Conservation (phyloP, 2,888 invertebrate genomes). For the Ochropacha duplaris region DNA sequence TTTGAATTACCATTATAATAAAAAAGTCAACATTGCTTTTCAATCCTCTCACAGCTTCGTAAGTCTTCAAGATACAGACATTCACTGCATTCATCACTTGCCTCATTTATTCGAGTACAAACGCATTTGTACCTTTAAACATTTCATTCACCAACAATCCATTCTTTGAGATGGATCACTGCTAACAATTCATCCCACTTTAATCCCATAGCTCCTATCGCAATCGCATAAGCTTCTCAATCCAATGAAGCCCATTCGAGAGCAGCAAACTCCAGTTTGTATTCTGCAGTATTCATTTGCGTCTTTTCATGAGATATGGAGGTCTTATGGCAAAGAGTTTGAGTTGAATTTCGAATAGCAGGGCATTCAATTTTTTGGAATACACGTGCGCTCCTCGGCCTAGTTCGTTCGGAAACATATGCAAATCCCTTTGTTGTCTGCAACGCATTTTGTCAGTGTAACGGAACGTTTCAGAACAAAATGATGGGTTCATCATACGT, state of each 20-base stretch:
- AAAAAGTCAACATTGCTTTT: neutral
- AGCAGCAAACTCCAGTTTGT: neutral
- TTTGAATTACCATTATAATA: neutral
- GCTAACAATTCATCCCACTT: slow-evolving; percentile 10
- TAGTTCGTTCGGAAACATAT: slow-evolving; percentile 68
- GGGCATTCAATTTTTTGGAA: neutral
- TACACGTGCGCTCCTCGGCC: slow-evolving; percentile 46
- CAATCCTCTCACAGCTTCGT: neutral
- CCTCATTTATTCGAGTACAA: neutral
- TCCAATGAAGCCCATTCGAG: slow-evolving; percentile 8
- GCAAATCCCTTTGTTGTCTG: slow-evolving; percentile 79
- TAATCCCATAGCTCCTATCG: slow-evolving; percentile 10
- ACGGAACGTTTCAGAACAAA: slow-evolving; percentile 57
- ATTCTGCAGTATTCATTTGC: neutral
- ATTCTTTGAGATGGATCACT: slow-evolving; percentile 49
- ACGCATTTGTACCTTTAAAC: slow-evolving; percentile 59
- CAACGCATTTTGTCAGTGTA: slow-evolving; percentile 58
- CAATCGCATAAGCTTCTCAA: slow-evolving; percentile 24
- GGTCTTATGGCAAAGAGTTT: neutral
- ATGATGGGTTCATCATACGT: slow-evolving; percentile 30
- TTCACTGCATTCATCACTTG: neutral
- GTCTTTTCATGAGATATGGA: neutral
- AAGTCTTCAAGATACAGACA: neutral
- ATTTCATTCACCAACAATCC: slow-evolving; percentile 64
- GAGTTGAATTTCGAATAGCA: neutral